Evolutionary conservation across 2,888 invertebrate genomes (phyloP), one percentile per base, ranked within the genome.

Genomic region (Nomada ruficornis): DNA sequence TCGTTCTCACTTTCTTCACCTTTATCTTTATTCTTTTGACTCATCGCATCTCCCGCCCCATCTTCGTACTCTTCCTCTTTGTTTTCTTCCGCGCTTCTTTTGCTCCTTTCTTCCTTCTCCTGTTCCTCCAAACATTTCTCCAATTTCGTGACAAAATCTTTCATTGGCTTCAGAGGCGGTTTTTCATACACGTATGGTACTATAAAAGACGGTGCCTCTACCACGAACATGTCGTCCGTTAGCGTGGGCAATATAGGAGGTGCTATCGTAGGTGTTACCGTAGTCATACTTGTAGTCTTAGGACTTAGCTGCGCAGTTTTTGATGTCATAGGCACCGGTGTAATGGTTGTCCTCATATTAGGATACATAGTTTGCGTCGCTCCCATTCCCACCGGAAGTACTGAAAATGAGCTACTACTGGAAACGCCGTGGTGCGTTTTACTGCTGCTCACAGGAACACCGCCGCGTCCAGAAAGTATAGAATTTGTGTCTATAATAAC

Each of bases 141-240:
- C 83, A 96, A 94, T 88, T 95, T 95, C 52, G 95, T 95, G 47
- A 97, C 95, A 92, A 96, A 96, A 85, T 97, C 96, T 92, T 96
- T 96, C 83, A 98, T 95, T 77, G 97, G 96, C 90, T 96, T 96
- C 7, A 96, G 93, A 1, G 98, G 97, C 13, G 98, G 97, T 93
- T 98, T 98, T 93, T 98, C 98, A 94, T 98, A 98, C 29, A 98
- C 97, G 93, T 98, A 98, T 64, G 98, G 98, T 88, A 98, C 98
- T 92, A 98, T 98, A 92, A 98, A 98, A 29, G 98, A 98, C 9
- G 98, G 98, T 44, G 98, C 98, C 94, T 98, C 98, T 13, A 98
- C 97, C 15, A 98, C 98, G 93, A 97, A 98, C 97, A 98, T 98
- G 90, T 98, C 98, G 92, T 98, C 98, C 26, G 98, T 98, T 36